A percentile compares a stretch with the other conserved stretches of the same genome.
phyloP scores from a whole-genome alignment of 1,140 invertebrate genomes.

The Cyclina sinensis region DNA sequence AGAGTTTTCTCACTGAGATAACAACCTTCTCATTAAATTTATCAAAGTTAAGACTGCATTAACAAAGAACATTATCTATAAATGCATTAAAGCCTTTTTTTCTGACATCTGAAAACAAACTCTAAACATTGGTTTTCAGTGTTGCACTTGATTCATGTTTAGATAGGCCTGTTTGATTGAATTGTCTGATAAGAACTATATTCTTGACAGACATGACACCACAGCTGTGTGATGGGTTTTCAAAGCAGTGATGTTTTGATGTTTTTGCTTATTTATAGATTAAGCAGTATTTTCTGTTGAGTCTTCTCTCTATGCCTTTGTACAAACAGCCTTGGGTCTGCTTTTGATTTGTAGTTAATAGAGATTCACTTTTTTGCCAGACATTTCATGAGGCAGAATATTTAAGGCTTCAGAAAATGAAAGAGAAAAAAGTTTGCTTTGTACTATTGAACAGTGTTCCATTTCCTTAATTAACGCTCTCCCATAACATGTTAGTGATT shows the following conservation, averaged over 20 bases:
- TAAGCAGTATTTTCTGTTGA: background rate
- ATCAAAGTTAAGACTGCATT: background rate
- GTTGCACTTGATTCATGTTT: conserved; percentile 53
- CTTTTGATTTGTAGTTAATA: too few relatives aligned
- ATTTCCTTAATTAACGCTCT: too few relatives aligned
- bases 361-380: too few relatives aligned
- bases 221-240: conserved; percentile 25
- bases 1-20: background rate
- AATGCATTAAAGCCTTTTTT: background rate
- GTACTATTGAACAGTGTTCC: too few relatives aligned
- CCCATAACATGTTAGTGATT: too few relatives aligned
- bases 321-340: background rate
- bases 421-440: too few relatives aligned
- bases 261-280: background rate
- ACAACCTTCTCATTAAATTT: background rate
- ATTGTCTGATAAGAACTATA: conserved; percentile 26
- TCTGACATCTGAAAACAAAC: conserved; percentile 40
- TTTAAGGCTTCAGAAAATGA: too few relatives aligned
- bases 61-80: conserved; percentile 16
- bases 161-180: conserved; percentile 39
- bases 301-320: background rate
- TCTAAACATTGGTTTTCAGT: background rate
- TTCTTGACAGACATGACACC: conserved; percentile 30
- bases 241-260: conserved; percentile 11
- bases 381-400: too few relatives aligned